Percentiles rank a stretch among this genome's conserved stretches.
phyloP scores from a whole-genome alignment of 2,113 vertebrate species.

The Ciconia stormi region DNA sequence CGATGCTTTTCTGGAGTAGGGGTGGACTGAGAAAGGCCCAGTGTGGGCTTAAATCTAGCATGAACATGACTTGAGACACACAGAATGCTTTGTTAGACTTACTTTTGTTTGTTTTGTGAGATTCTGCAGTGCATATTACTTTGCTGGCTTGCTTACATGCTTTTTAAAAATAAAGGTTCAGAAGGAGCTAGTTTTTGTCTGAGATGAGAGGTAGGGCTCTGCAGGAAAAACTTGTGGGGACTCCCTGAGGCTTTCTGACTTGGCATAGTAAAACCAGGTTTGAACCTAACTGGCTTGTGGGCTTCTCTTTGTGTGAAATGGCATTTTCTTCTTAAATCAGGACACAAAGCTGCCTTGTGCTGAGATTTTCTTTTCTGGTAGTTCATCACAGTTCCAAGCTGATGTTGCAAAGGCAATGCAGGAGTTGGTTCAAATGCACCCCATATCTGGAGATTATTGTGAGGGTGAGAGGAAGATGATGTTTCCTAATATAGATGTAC shows the following conservation, averaged over 20 bases:
- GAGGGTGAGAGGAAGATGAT: neutral
- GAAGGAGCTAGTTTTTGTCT: neutral
- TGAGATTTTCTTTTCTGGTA: neutral
- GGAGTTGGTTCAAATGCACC: neutral
- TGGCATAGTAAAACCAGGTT: neutral
- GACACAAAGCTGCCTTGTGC: neutral
- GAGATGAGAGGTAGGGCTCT: neutral
- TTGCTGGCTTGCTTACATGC: neutral
- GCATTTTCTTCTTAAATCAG: neutral
- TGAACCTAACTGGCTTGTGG: neutral
- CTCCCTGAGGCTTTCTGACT: neutral
- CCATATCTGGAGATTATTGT: neutral
- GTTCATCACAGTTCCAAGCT: neutral
- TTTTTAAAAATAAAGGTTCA: neutral
- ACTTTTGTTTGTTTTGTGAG: neutral
- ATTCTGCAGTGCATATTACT: neutral
- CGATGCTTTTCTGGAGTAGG: rapidly evolving
- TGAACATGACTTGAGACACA: neutral
- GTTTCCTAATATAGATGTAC: neutral
- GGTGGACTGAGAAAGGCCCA: neutral
- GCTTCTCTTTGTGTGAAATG: neutral
- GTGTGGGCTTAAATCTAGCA: neutral
- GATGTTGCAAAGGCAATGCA: neutral
- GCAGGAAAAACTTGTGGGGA: neutral
- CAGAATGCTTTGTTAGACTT: neutral